Evolutionary conservation across 2,888 invertebrate genomes (phyloP), one percentile per base, ranked within the genome.

Genomic region (Notodonta ziczac): DNA sequence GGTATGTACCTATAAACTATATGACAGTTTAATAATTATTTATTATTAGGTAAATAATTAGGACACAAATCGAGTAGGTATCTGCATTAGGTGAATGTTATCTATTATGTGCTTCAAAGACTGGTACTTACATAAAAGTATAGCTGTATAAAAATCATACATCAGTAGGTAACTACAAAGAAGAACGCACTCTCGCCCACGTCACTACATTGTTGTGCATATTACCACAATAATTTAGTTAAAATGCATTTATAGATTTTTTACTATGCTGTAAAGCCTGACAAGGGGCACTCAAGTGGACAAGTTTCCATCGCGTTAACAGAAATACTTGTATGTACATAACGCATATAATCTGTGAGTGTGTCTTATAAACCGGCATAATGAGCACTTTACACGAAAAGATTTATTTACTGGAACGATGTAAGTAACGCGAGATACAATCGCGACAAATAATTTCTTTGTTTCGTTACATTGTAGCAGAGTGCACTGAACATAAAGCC

Each of bases 191-290:
- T 77, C 58, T 65, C 70, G 64, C 70, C 72, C 69, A 78, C 73
- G 61, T 57, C 66, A 53, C 60, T 60, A 65, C 60, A 66, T 76
- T 77, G 77, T 83, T 78, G 80, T 78, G 76, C 66, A 80, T 80
- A 84, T 82, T 77, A 74, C 78, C 69, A 80, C 78, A 74, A 78
- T 85, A 85, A 85, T 85, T 85, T 83, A 77, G 74, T 77, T 73
- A 72, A 79, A 71, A 85, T 73, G 76, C 83, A 78, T 80, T 83
- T 80, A 84, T 80, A 80, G 77, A 74, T 82, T 77, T 83, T 75
- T 87, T 83, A 87, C 81, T 80, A 77, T 76, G 79, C 72, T 77
- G 71, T 86, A 81, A 86, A 86, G 79, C 61, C 73, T 70, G 72
- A 80, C 74, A 81, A 78, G 62, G 56, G 58, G 61, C 59, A 65